Percentiles rank a stretch among this genome's conserved stretches.
Evolutionary conservation across 2,888 invertebrate species (phyloP).

Genomic region (Serripes groenlandicus): DNA sequence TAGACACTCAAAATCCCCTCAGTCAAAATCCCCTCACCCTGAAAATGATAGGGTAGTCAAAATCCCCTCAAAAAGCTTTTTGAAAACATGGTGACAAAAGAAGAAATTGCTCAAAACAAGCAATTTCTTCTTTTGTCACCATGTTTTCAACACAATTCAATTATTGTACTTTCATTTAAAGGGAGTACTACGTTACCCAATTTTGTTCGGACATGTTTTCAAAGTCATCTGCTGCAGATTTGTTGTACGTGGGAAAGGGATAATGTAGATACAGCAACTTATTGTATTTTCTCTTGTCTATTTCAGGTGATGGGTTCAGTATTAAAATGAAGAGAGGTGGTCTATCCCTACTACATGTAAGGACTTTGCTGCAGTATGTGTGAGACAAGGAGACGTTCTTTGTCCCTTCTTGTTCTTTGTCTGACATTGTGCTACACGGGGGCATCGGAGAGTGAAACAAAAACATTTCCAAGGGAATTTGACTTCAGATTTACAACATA

Average conservation of each 20-base stretch:
- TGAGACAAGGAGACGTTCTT: slow-evolving; percentile 44
- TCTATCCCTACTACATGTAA: slow-evolving; percentile 6
- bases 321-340: slow-evolving; percentile 24
- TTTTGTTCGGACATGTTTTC: too few species aligned
- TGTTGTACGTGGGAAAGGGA: not conserved
- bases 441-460: slow-evolving; percentile 5
- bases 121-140: too few species aligned
- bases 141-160: too few species aligned
- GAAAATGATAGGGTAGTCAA: too few species aligned
- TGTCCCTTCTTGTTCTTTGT: slow-evolving; percentile 50
- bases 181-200: too few species aligned
- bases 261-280: not conserved
- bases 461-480: slow-evolving; percentile 68
- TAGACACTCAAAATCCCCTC: too few species aligned
- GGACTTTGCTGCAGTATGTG: slow-evolving; percentile 46
- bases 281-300: not conserved
- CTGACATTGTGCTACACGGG: slow-evolving; percentile 20
- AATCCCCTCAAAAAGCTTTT: too few species aligned
- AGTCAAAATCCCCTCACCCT: too few species aligned
- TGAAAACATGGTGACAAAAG: too few species aligned
- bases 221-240: not conserved
- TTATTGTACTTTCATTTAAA: too few species aligned
- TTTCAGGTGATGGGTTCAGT: slow-evolving; percentile 45
- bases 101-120: too few species aligned
- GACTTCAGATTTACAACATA: slow-evolving; percentile 73